These are phyloP conservation scores for Macrosteles quadrilineatus DNA, from an alignment of 1,140 invertebrate species.

Conservation along the genomic window DNA sequence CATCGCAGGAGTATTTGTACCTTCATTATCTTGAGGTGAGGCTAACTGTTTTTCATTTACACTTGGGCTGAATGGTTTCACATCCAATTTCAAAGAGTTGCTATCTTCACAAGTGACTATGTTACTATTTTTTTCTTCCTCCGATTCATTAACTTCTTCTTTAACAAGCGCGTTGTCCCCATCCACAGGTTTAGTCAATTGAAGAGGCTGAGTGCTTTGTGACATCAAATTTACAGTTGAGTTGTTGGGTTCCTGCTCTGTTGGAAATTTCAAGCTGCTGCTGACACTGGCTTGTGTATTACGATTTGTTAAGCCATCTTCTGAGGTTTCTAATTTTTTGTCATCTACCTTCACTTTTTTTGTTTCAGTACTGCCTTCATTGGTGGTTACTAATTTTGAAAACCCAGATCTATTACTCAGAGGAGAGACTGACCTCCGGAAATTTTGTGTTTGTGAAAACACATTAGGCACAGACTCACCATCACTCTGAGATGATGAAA, in stretches of 20 bases:
- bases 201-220: too few relatives aligned
- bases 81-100: not conserved
- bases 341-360: too few relatives aligned
- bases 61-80: not conserved
- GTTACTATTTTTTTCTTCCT: constrained; percentile 7
- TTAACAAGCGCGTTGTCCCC: not conserved
- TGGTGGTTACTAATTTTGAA: not conserved
- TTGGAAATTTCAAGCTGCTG: too few relatives aligned
- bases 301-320: too few relatives aligned
- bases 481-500: not conserved
- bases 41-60: not conserved
- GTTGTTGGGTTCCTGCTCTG: too few relatives aligned
- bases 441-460: constrained; percentile 1
- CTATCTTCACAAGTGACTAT: not conserved
- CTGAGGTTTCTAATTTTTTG: too few relatives aligned
- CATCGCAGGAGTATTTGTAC: not conserved
- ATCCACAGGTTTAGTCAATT: too few relatives aligned
- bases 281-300: too few relatives aligned
- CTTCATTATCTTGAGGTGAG: not conserved
- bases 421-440: constrained; percentile 18
- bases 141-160: constrained; percentile 12
- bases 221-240: too few relatives aligned
- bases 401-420: constrained; percentile 4
- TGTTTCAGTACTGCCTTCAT: not conserved
- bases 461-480: not conserved